A percentile compares a stretch with the other conserved stretches of the same genome.
Conservation (phyloP, 2,888 invertebrate species). For the Drosophila vallismaia region DNA sequence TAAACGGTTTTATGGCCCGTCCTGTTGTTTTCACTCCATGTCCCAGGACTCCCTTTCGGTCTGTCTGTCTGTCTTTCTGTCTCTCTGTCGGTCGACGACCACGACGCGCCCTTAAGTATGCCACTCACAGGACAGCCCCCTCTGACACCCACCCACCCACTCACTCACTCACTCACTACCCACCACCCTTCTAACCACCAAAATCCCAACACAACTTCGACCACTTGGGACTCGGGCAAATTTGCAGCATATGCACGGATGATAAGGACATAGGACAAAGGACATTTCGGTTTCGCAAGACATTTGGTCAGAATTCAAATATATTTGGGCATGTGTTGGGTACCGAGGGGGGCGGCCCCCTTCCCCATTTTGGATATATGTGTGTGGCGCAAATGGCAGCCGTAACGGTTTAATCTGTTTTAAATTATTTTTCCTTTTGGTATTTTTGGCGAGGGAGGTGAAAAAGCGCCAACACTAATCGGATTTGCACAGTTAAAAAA, state of each 20-base stretch:
- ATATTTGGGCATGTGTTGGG: constrained; percentile 53
- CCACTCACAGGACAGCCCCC: constrained; percentile 51
- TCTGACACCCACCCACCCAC: constrained; percentile 1
- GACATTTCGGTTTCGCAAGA: constrained; percentile 72
- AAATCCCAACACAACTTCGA: constrained; percentile 22
- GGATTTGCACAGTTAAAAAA: constrained; percentile 11
- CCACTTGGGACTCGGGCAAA: constrained; percentile 58
- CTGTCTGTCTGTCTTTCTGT: constrained; percentile 7
- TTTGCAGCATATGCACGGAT: constrained; percentile 78
- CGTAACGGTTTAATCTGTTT: constrained; percentile 83
- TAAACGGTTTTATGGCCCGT: constrained; percentile 79
- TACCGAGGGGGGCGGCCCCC: constrained; percentile 10
- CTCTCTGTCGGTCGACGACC: constrained; percentile 30
- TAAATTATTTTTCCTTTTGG: constrained; percentile 77
- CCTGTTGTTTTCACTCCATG: constrained; percentile 73
- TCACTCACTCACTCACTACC: constrained; percentile 7
- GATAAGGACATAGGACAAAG: constrained; percentile 47
- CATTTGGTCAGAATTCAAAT: constrained; percentile 79
- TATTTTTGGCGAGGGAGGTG: constrained; percentile 39
- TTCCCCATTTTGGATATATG: not conserved
- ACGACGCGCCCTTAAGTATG: constrained; percentile 79
- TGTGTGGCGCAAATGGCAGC: constrained; percentile 79
- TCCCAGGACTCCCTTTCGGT: constrained; percentile 29
- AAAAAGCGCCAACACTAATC: constrained; percentile 11
- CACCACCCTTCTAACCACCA: constrained; percentile 17